Evolutionary conservation across 1,140 invertebrate species (phyloP).

Genomic region (Colletes latitarsis): DNA sequence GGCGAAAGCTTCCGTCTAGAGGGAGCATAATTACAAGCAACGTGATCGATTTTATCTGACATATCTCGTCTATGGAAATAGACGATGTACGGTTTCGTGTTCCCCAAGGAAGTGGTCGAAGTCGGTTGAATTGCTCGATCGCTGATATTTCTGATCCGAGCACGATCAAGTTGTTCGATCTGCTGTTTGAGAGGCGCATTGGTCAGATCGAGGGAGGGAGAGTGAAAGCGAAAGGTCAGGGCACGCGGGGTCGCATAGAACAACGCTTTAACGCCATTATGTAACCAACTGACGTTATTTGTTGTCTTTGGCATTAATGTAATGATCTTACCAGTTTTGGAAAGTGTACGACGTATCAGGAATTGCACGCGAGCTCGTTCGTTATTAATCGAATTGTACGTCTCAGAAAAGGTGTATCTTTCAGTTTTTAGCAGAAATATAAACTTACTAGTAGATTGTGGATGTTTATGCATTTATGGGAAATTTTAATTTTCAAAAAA

Average conservation of each 20-base stretch:
- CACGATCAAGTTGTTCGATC: conserved; percentile 51
- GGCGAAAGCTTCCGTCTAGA: background rate
- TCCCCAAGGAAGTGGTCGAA: background rate
- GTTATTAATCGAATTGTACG: background rate
- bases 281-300: conserved; percentile 59
- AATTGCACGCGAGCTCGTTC: background rate
- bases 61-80: background rate
- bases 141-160: conserved; percentile 36
- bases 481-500: too few relatives aligned
- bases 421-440: background rate
- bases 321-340: background rate
- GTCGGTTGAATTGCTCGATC: conserved; percentile 3
- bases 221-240: conserved; percentile 82
- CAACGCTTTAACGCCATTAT: conserved; percentile 73
- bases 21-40: background rate
- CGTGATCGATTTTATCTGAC: background rate
- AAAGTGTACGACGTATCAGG: background rate
- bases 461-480: too few relatives aligned
- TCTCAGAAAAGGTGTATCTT: background rate
- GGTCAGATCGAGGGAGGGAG: conserved; percentile 67
- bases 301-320: background rate
- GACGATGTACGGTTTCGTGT: too few relatives aligned
- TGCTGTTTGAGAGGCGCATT: conserved; percentile 54
- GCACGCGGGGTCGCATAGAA: conserved; percentile 74
- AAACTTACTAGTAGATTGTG: too few relatives aligned